These are phyloP conservation scores for Diploptera punctata DNA, from an alignment of 2,888 invertebrate genomes.

Conservation along the genomic window DNA sequence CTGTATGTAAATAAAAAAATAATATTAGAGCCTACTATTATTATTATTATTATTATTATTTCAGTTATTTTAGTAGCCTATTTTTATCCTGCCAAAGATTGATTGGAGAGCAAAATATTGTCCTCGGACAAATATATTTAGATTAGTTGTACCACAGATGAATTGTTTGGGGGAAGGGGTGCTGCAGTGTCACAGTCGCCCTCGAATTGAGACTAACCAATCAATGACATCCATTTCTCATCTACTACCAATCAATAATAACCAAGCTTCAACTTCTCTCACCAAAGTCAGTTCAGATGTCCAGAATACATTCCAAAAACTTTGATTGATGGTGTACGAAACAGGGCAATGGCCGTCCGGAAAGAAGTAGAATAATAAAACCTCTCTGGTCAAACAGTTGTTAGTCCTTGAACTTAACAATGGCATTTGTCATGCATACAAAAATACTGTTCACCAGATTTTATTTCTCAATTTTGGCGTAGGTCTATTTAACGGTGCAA, in stretches of 20 bases:
- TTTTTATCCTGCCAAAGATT: too few species aligned
- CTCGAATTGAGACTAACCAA: constrained; percentile 26
- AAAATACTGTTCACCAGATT: neutral
- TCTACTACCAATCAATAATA: constrained; percentile 36
- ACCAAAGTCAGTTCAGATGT: neutral
- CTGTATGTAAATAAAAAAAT: too few species aligned
- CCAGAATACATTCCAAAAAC: neutral
- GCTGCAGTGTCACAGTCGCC: neutral
- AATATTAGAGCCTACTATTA: too few species aligned
- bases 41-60: too few species aligned
- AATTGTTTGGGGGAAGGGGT: constrained; percentile 2
- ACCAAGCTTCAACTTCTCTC: constrained; percentile 20
- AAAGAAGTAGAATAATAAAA: too few species aligned
- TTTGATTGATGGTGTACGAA: neutral
- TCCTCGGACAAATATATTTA: too few species aligned
- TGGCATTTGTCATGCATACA: constrained; percentile 5
- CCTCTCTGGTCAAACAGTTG: neutral
- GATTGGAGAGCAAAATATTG: too few species aligned
- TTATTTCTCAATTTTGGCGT: neutral
- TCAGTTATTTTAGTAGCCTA: too few species aligned
- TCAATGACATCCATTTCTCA: constrained; percentile 21
- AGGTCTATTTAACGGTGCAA: too few species aligned
- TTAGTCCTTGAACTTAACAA: constrained; percentile 5
- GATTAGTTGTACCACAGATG: too few species aligned
- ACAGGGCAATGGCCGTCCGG: neutral